These are phyloP conservation scores for Scolopax rusticola DNA, from an alignment of 2,797 vertebrate genomes.

Conservation along the genomic window DNA sequence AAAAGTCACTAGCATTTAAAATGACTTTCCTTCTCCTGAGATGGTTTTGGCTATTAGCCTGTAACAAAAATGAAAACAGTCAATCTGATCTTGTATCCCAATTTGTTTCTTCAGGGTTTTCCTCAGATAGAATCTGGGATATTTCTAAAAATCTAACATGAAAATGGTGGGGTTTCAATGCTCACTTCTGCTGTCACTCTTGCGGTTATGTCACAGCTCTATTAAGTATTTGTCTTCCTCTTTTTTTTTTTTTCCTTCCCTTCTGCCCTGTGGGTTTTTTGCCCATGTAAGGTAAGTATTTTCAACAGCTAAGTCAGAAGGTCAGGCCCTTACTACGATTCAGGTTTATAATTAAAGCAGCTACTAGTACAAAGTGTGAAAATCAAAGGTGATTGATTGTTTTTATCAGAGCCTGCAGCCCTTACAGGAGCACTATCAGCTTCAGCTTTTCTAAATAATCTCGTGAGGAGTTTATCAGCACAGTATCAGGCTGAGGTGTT, in stretches of 20 bases:
- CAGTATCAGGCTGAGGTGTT: neutral
- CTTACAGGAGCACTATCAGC: neutral
- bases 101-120: neutral
- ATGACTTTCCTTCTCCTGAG: neutral
- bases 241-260: neutral
- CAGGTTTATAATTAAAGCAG: slow-evolving; percentile 13
- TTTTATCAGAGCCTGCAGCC: neutral
- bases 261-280: slow-evolving; percentile 20
- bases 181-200: slow-evolving; percentile 1
- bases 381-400: neutral
- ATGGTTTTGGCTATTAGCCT: neutral
- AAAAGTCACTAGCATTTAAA: neutral
- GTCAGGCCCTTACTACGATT: slow-evolving; percentile 14
- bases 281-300: slow-evolving; percentile 74
- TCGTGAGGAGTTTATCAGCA: neutral
- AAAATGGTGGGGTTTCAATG: neutral
- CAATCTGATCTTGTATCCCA: neutral
- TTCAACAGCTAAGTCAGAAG: slow-evolving; percentile 19
- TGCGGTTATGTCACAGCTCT: slow-evolving; percentile 48
- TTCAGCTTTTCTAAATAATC: neutral
- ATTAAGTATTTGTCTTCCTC: slow-evolving; percentile 15
- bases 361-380: slow-evolving; percentile 3
- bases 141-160: neutral
- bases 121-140: neutral
- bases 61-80: neutral